Evolutionary conservation across 64 coral and sea anemone species (phyloP).

Genomic region (Porites australiensis): DNA sequence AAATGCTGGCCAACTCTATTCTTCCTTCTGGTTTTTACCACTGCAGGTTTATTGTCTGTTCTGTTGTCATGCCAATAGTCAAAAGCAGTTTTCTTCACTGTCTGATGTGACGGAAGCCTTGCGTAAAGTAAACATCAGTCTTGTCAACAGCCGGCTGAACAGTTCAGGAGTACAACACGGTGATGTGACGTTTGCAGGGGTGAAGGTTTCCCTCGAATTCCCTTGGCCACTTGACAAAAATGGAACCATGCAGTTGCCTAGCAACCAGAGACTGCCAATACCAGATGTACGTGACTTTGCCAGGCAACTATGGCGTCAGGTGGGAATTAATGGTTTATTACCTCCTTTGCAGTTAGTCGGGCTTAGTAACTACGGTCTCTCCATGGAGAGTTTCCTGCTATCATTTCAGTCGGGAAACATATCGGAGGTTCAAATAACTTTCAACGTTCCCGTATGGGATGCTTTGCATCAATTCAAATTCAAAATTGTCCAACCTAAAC

Average conservation of each 20-base stretch:
- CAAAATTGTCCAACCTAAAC: slow-evolving; percentile 64
- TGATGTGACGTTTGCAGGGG: slow-evolving; percentile 38
- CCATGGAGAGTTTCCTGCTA: slow-evolving; percentile 33
- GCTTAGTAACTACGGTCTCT: slow-evolving; percentile 74
- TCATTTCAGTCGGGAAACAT: slow-evolving; percentile 35
- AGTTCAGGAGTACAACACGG: slow-evolving; percentile 33
- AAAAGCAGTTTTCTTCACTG: neutral
- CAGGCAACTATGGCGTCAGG: slow-evolving; percentile 46
- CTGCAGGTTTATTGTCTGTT: neutral
- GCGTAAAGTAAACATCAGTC: slow-evolving; percentile 4
- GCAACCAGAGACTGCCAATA: slow-evolving; percentile 40
- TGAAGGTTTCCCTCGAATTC: slow-evolving; percentile 68
- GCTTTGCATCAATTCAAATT: slow-evolving; percentile 65
- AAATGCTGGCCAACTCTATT: neutral
- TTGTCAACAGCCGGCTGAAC: slow-evolving; percentile 1
- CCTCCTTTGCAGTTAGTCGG: slow-evolving; percentile 55
- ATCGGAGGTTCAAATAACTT: neutral
- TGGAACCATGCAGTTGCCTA: slow-evolving; percentile 43
- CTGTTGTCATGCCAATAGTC: neutral
- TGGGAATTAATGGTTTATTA: slow-evolving; percentile 51
- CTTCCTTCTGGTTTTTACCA: neutral
- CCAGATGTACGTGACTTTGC: slow-evolving; percentile 54
- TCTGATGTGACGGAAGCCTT: neutral
- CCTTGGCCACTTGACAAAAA: slow-evolving; percentile 59
- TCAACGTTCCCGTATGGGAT: slow-evolving; percentile 80